Evolutionary conservation across 2,888 invertebrate species (phyloP).

Genomic region (Platerodrilus igneus): DNA sequence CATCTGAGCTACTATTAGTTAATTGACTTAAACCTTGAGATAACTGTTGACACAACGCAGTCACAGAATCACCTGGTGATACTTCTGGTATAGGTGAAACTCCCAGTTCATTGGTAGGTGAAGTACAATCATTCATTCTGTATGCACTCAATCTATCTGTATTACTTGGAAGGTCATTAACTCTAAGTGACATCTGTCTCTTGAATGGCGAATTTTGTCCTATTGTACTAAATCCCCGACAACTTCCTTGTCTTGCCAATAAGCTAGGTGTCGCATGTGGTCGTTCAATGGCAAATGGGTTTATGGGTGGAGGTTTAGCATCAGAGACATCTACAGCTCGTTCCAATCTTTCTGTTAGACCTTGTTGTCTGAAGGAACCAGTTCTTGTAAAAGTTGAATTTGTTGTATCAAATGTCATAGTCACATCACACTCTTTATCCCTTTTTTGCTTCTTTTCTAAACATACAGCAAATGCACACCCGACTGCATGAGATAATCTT

Average conservation of each 20-base stretch:
- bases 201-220: conserved; percentile 87
- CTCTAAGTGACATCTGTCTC: conserved; percentile 89
- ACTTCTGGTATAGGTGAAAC: conserved; percentile 77
- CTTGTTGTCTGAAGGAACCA: conserved; percentile 82
- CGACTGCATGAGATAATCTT: conserved; percentile 96
- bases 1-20: conserved; percentile 55
- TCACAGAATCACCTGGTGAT: conserved; percentile 63
- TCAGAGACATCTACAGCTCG: conserved; percentile 39
- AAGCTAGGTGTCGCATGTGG: conserved; percentile 94
- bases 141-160: conserved; percentile 68
- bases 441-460: conserved; percentile 95
- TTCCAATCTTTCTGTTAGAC: conserved; percentile 71
- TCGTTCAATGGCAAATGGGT: conserved; percentile 91
- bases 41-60: conserved; percentile 72
- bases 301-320: conserved; percentile 58
- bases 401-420: conserved; percentile 87
- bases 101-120: conserved; percentile 38
- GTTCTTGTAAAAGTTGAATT: conserved; percentile 89
- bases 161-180: conserved; percentile 93
- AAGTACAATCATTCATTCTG: conserved; percentile 37
- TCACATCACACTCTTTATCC: conserved; percentile 93
- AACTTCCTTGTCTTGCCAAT: conserved; percentile 92
- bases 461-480: conserved; percentile 98
- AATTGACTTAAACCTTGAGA: conserved; percentile 63
- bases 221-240: conserved; percentile 80